A percentile compares a stretch with the other conserved stretches of the same genome.
These are phyloP conservation scores for Dascillus cervinus DNA, from an alignment of 2,888 invertebrate genomes.

Conservation along the genomic window DNA sequence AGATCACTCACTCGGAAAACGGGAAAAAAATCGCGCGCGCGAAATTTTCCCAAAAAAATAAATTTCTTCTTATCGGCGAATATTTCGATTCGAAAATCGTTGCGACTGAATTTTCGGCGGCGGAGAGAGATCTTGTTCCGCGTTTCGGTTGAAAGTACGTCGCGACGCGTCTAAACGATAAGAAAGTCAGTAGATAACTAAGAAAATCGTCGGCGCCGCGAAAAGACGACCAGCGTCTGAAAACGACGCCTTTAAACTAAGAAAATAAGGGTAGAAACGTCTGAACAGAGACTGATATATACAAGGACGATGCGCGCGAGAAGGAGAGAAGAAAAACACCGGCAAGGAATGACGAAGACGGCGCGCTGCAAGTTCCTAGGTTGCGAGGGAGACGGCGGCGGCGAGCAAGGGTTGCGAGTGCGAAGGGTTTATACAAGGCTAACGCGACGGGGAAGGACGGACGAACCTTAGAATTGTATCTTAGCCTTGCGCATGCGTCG, in stretches of 20 bases:
- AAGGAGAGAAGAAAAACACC: slow-evolving; percentile 32
- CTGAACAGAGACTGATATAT: slow-evolving; percentile 28
- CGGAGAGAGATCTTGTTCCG: too few relatives aligned
- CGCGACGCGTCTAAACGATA: slow-evolving; percentile 41
- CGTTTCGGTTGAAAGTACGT: too few relatives aligned
- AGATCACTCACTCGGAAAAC: too few relatives aligned
- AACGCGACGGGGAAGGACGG: slow-evolving; percentile 31
- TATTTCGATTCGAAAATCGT: too few relatives aligned
- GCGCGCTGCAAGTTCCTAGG: slow-evolving; percentile 33
- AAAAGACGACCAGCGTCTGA: slow-evolving; percentile 44
- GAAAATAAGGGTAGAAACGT: slow-evolving; percentile 33
- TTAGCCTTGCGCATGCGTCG: slow-evolving; percentile 38
- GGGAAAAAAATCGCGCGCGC: too few relatives aligned
- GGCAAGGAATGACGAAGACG: slow-evolving; percentile 36
- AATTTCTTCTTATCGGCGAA: too few relatives aligned
- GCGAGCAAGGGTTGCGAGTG: slow-evolving; percentile 35
- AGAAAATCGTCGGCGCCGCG: slow-evolving; percentile 43
- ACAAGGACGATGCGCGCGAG: slow-evolving; percentile 31
- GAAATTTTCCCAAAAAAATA: too few relatives aligned
- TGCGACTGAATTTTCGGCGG: too few relatives aligned
- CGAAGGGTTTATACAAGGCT: slow-evolving; percentile 34
- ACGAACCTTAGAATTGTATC: slow-evolving; percentile 41
- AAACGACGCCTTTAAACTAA: slow-evolving; percentile 43
- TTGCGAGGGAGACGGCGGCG: slow-evolving; percentile 29
- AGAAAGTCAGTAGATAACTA: slow-evolving; percentile 44